A percentile compares a stretch with the other conserved stretches of the same genome.
Conservation (phyloP, 2,888 invertebrate genomes). For the Chymomyza procnemis region DNA sequence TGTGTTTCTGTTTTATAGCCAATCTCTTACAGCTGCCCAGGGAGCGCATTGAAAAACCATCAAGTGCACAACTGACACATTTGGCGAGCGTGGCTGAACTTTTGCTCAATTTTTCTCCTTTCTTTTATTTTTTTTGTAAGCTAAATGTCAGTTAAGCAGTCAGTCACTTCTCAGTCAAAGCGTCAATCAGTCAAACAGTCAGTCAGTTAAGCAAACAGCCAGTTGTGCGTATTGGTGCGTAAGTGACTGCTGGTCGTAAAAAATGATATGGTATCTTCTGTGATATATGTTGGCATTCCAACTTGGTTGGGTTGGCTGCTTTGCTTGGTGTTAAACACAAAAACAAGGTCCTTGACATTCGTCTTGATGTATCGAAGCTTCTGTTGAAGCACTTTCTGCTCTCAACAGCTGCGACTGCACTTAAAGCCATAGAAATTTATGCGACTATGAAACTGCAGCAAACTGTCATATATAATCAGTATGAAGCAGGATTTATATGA, state of each 20-base stretch:
- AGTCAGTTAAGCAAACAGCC: background rate
- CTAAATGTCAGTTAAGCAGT: background rate
- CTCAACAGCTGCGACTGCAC: conserved; percentile 57
- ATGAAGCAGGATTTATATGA: background rate
- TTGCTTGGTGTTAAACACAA: conserved; percentile 44
- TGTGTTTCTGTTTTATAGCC: conserved; percentile 41
- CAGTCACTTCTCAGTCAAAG: background rate
- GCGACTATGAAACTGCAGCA: background rate
- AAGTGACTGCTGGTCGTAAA: conserved; percentile 52
- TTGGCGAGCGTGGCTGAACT: conserved; percentile 1
- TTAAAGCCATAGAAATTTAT: conserved; percentile 52
- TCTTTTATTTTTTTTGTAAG: background rate
- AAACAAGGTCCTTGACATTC: conserved; percentile 47
- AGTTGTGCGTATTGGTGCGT: conserved; percentile 38
- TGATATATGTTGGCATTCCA: conserved; percentile 15
- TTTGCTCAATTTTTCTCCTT: background rate
- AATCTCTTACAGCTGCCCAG: conserved; percentile 16
- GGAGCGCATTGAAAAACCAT: conserved; percentile 45
- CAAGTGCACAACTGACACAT: conserved; percentile 50
- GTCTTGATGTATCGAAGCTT: conserved; percentile 57
- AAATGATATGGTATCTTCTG: conserved; percentile 46
- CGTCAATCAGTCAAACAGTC: background rate
- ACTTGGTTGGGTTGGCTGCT: conserved; percentile 15
- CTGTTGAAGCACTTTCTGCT: conserved; percentile 15
- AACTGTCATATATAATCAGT: too few species aligned